Base-by-base conservation (phyloP, 1,140 invertebrate species). In the Ceratitis capitata region DNA sequence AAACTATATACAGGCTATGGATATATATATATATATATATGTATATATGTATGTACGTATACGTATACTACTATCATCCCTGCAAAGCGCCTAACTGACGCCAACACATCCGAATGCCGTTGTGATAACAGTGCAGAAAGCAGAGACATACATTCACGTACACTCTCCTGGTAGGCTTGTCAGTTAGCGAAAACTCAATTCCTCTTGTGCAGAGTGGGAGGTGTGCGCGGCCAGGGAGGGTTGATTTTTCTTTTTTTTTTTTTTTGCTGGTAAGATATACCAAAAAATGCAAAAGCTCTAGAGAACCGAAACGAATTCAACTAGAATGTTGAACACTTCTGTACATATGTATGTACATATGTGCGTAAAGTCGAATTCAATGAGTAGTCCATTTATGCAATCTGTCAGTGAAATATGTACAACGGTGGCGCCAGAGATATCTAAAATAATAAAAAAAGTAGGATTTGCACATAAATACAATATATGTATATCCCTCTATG, bases 221-320 rank as follows among this genome's bases (percentile, higher is more conserved):
- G 32, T 35, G 32, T 69, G 64, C 3, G 32, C 7, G n/a, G n/a
- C n/a, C n/a, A n/a, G n/a, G n/a, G n/a, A n/a, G n/a, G n/a, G n/a
- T n/a, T n/a, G n/a, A n/a, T n/a, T n/a, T n/a, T n/a, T n/a, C n/a
- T n/a, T n/a, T n/a, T n/a, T n/a, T n/a, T n/a, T n/a, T n/a, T n/a
- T n/a, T n/a, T n/a, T n/a, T n/a, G n/a, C n/a, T n/a, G n/a, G n/a
- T n/a, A n/a, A n/a, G n/a, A n/a, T n/a, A 47, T 64, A 86, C 85
- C 82, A 85, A 87, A 88, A 89, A 89, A 89, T 89, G 89, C 89
- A 90, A 90, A 90, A 90, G 89, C 89, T 90, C 88, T 87, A 85
- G 89, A 88, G 88, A 88, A 89, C 7, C 19, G 47, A 89, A 56
- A 53, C 42, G 51, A 9, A n/a, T n/a, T n/a, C n/a, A n/a, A n/a